Base-by-base conservation (phyloP, 2,888 invertebrate genomes). In the Oconnorella tubifera region DNA sequence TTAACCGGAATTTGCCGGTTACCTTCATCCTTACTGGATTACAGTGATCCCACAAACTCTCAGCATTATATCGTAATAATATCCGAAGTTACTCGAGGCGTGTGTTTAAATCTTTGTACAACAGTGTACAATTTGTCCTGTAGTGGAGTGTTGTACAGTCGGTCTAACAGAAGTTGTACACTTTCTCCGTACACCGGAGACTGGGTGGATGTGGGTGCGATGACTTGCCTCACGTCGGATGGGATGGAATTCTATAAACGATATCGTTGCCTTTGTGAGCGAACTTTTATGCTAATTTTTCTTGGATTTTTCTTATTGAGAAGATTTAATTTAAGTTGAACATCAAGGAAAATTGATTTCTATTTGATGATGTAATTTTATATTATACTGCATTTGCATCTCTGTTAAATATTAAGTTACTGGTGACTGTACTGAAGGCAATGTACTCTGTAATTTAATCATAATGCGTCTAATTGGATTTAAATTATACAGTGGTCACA, bases 11-110 rank as follows among this genome's bases (percentile, higher is more conserved):
- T 60, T 14, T 60, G 60, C 50, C 2, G n/a, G 23, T 32, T 60
- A 6, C 28, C 19, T 19, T n/a, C n/a, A n/a, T 60, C 60, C 1
- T 6, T 28, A 6, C 25, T 27, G 25, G 25, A 29, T 27, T 14
- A 25, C 40, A 29, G 19, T 14, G 29, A 27, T 1, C 19, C 19
- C 25, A 29, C n/a, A 23, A 60, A n/a, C 23, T n/a, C n/a, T n/a
- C n/a, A n/a, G n/a, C n/a, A n/a, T n/a, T n/a, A n/a, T n/a, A 14
- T 28, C 3, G 60, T 60, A 29, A n/a, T 23, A 4, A 49, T 49
- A 29, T 29, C n/a, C n/a, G 60, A 60, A 32, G 32, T 50, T 28
- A 60, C 60, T 29, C 60, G 60, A 23, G 25, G 50, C 60, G 50
- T 49, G n/a, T 60, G 60, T 48, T 27, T 27, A 19, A 10, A 19